phyloP scores from a whole-genome alignment of 2,113 vertebrate genomes.

The Raja brachyura region DNA sequence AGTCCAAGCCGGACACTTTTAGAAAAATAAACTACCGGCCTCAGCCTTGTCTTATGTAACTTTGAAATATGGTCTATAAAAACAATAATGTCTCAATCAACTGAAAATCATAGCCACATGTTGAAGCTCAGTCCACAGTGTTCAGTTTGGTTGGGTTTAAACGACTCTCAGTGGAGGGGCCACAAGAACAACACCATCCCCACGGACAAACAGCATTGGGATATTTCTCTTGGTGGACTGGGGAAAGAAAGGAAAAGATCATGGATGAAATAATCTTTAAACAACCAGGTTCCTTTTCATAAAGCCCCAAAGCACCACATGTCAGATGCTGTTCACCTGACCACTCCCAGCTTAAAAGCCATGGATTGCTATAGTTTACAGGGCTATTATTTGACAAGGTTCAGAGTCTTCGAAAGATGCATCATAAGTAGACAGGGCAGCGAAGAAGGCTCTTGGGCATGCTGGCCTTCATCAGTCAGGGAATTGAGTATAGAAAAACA shows the following conservation, averaged over 20 bases:
- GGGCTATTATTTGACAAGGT: background rate
- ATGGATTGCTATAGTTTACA: background rate
- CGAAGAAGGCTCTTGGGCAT: no score
- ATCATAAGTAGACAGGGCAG: no score
- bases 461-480: no score
- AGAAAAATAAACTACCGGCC: constrained; percentile 12
- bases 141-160: constrained; percentile 45
- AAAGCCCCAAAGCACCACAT: background rate
- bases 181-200: constrained; percentile 90
- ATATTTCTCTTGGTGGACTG: constrained; percentile 98
- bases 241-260: constrained; percentile 45
- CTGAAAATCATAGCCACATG: background rate
- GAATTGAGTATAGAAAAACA: no score
- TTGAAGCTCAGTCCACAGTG: constrained; percentile 30
- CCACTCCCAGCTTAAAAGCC: background rate
- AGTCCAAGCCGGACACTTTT: no score
- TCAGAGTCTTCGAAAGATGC: no score
- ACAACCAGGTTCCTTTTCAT: background rate
- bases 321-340: background rate
- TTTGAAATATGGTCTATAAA: constrained; percentile 12
- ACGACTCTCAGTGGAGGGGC: constrained; percentile 87
- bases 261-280: background rate
- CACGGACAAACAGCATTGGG: constrained; percentile 95
- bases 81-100: constrained; percentile 5
- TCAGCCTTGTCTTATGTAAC: no score